phyloP scores from a whole-genome alignment of 1,140 invertebrate genomes.

The Latrodectus geometricus region DNA sequence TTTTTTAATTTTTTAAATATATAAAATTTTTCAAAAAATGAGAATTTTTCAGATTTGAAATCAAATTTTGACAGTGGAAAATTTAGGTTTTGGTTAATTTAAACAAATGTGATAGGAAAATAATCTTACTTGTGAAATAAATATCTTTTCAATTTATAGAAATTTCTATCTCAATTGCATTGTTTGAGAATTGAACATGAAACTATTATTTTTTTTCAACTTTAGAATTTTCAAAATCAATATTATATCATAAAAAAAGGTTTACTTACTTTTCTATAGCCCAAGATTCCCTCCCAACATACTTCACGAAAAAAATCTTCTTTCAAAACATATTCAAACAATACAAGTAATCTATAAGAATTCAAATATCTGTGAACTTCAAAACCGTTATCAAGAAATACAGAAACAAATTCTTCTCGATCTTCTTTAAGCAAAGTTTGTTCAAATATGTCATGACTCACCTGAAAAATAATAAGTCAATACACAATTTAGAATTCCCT shows the following conservation, averaged over 20 bases:
- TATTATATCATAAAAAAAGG: background rate
- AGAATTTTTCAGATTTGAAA: no score
- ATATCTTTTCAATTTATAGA: no score
- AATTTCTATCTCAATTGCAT: no score
- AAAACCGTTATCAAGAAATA: constrained; percentile 69
- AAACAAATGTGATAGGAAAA: no score
- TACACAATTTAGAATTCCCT: no score
- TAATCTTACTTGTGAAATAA: no score
- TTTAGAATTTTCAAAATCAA: background rate
- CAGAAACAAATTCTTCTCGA: constrained; percentile 69
- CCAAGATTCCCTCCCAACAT: constrained; percentile 67
- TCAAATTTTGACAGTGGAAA: no score
- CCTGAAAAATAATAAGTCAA: constrained; percentile 64
- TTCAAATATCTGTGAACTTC: constrained; percentile 68
- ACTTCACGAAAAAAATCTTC: constrained; percentile 69
- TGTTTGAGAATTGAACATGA: no score
- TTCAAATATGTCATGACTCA: constrained; percentile 69
- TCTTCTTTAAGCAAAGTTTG: constrained; percentile 67
- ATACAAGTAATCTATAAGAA: constrained; percentile 65
- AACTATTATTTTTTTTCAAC: no score
- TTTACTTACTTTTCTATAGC: constrained; percentile 53
- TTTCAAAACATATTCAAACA: constrained; percentile 68
- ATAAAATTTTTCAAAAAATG: no score
- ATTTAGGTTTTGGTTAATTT: no score
- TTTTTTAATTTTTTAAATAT: no score